phyloP scores from a whole-genome alignment of 1,140 invertebrate genomes.

The Batillaria attramentaria region DNA sequence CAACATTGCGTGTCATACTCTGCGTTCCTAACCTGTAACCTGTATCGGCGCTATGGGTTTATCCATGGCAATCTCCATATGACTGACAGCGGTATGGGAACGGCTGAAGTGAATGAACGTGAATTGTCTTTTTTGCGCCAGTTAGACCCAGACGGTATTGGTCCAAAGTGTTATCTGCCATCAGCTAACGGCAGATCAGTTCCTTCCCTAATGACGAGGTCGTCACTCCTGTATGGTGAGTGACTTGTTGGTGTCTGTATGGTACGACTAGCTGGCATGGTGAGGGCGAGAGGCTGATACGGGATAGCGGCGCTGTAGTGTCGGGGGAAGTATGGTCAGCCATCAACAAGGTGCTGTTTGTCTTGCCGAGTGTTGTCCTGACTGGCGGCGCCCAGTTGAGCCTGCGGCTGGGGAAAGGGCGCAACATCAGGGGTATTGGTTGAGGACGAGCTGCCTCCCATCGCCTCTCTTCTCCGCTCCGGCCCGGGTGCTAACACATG shows the following conservation, averaged over 20 bases:
- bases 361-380: neutral
- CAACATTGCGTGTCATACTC: too few relatives aligned
- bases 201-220: too few relatives aligned
- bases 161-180: neutral
- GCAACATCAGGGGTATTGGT: constrained; percentile 17
- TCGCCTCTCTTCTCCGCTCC: neutral
- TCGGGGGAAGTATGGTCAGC: neutral
- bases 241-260: neutral
- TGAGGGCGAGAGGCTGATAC: neutral
- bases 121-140: too few relatives aligned
- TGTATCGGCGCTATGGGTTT: too few relatives aligned
- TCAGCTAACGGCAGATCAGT: neutral
- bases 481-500: neutral
- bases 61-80: too few relatives aligned
- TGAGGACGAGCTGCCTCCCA: neutral
- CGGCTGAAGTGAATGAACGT: too few relatives aligned
- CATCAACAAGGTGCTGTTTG: constrained; percentile 10
- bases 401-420: neutral
- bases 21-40: too few relatives aligned
- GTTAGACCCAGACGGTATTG: too few relatives aligned
- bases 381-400: neutral
- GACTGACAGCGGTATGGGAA: too few relatives aligned
- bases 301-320: neutral
- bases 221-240: too few relatives aligned
- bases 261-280: neutral